Base-by-base conservation (phyloP, 1,140 invertebrate species). In the Harlomillsia oculata region DNA sequence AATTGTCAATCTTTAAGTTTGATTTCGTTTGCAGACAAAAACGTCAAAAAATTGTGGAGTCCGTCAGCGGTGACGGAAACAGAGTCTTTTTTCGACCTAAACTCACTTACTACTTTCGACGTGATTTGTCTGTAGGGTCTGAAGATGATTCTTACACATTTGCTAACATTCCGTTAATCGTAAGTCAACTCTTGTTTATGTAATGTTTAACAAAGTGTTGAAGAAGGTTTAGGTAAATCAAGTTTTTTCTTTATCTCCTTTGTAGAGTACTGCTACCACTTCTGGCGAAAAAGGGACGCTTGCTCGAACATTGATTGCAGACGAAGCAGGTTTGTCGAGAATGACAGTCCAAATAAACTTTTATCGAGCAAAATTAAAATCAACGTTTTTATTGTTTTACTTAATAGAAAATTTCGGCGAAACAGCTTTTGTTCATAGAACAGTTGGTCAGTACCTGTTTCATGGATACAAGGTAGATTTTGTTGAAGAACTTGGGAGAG, bases 151-250 rank as follows among this genome's bases (percentile, higher is more conserved):
- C 44, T 23, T 21, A 56, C 6, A 55, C 45, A 16, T 29, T 50
- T 37, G 13, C 56, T 8, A 60, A 60, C 46, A 37, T 60, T n/a
- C 59, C 53, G 16, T 26, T 56, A 6, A 39, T 60, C 25, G 59
- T 60, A 60, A 56, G 43, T 36, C 8, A n/a, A 16, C n/a, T n/a
- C n/a, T n/a, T n/a, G n/a, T n/a, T n/a, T n/a, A n/a, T n/a, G n/a
- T n/a, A n/a, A n/a, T n/a, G n/a, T n/a, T n/a, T n/a, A n/a, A n/a
- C n/a, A n/a, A n/a, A n/a, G n/a, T n/a, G n/a, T n/a, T n/a, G n/a
- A n/a, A n/a, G n/a, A n/a, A n/a, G n/a, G n/a, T n/a, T n/a, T n/a
- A n/a, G n/a, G n/a, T n/a, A n/a, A n/a, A n/a, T n/a, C n/a, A n/a
- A n/a, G n/a, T n/a, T n/a, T n/a, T n/a, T n/a, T n/a, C n/a, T n/a